Base-by-base conservation (phyloP, 2,797 vertebrate genomes). In the Gymnopithys bicolor region DNA sequence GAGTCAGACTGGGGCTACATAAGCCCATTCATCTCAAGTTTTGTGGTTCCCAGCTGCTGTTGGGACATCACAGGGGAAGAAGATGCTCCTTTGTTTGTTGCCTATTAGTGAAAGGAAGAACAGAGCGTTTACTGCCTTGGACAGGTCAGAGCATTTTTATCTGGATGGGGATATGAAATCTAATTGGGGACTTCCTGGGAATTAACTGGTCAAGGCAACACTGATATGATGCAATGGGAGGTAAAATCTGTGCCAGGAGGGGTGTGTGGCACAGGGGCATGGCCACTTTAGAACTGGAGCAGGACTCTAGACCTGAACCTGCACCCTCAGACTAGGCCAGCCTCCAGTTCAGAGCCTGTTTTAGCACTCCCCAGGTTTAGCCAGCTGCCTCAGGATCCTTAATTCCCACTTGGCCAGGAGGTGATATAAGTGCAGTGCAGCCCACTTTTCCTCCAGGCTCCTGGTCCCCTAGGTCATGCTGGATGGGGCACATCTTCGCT, bases 401-500 rank as follows among this genome's bases (percentile, higher is more conserved):
- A 30, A 53, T 6, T 87, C 43, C 41, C 25, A 24, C 10, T 5
- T 58, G 21, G 8, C 32, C 55, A 37, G 66, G 14, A 90, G 49
- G n/a, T 52, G 56, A 48, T 6, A 0, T 14, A 13, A 43, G 11
- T 14, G 32, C 3, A 4, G 39, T 35, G 55, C 73, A 52, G 58
- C 12, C 28, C 1, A 0, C 27, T 68, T 56, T 51, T 22, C 75
- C n/a, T 73, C 1, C 0, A 52, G 49, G 13, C 27, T 62, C 48
- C 33, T 51, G 22, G 52, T 53, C 39, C 46, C n/a, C 19, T 27
- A 11, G 33, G 43, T 71, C 33, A 8, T 24, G 33, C n/a, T 70
- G 33, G 32, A 39, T 67, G 33, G 13, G 18, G 28, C 41, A 30
- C 0, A 0, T 17, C 55, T 73, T n/a, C 22, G 4, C 13, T 58